These are phyloP conservation scores for Anadara kagoshimensis DNA, from an alignment of 1,140 invertebrate species.

Conservation along the genomic window DNA sequence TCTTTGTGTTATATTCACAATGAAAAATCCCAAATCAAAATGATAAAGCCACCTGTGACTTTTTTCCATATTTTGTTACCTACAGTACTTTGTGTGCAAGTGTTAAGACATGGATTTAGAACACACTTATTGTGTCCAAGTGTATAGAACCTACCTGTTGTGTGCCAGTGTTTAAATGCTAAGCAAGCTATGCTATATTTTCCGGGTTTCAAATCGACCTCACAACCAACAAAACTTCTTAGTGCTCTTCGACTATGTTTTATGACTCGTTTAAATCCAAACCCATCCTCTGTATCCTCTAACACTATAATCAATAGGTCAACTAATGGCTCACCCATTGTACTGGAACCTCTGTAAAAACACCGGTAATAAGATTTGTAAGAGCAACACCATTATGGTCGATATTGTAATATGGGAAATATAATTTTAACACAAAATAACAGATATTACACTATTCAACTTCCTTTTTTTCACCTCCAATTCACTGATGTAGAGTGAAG, in stretches of 20 bases:
- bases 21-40: too few species aligned
- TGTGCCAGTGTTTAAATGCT: constrained; percentile 10
- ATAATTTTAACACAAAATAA: too few species aligned
- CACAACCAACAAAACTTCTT: constrained; percentile 1
- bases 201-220: not conserved
- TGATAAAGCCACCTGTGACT: too few species aligned
- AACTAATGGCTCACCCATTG: not conserved
- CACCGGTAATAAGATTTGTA: not conserved
- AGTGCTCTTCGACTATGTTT: not conserved
- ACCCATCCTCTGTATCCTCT: not conserved
- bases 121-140: too few species aligned
- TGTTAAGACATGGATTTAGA: too few species aligned
- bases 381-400: not conserved
- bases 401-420: not conserved
- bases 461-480: too few species aligned
- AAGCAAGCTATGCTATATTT: constrained; percentile 2
- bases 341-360: not conserved
- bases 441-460: too few species aligned
- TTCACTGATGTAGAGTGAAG: too few species aligned
- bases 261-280: constrained; percentile 1
- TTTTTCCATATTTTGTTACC: too few species aligned
- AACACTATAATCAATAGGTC: not conserved
- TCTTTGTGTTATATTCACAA: too few species aligned
- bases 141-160: not conserved
- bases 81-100: too few species aligned